phyloP scores from a whole-genome alignment of 2,113 vertebrate species.

The Pitta sordida region DNA sequence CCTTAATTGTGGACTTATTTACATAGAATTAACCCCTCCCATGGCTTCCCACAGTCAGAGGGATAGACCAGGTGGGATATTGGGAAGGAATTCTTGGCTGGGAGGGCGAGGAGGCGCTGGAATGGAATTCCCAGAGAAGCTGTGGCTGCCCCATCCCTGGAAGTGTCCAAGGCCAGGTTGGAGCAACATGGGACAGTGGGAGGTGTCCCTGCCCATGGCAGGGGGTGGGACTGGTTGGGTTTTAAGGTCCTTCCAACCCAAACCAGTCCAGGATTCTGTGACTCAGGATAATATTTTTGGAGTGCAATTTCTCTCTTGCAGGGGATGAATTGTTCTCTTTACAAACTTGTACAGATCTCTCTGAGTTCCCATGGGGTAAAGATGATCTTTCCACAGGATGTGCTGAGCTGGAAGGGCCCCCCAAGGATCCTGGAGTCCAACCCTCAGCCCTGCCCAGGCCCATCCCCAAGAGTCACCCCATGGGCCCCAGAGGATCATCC shows the following conservation, averaged over 20 bases:
- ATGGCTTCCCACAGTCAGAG: not conserved
- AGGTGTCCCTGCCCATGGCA: not conserved
- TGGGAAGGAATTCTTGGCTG: not conserved
- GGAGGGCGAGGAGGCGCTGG: not conserved
- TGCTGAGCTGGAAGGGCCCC: not conserved
- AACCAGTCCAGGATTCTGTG: too few relatives aligned
- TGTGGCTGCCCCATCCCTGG: not conserved
- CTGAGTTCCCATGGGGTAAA: not conserved
- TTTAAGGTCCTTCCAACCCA: not conserved
- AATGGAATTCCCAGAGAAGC: not conserved
- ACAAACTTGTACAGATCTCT: not conserved
- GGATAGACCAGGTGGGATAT: accelerated
- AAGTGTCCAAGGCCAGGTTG: not conserved
- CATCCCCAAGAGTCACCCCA: not conserved
- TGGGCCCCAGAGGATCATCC: too few relatives aligned
- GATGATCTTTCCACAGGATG: not conserved
- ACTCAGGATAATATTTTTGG: accelerated
- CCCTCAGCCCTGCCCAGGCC: not conserved
- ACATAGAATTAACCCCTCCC: accelerated
- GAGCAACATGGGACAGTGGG: not conserved
- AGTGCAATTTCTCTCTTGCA: not conserved
- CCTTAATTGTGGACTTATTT: not conserved
- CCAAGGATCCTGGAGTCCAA: not conserved
- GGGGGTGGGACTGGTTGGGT: not conserved
- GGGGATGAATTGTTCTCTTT: not conserved